phyloP scores from a whole-genome alignment of 2,113 vertebrate species.

The Oxyura jamaicensis region DNA sequence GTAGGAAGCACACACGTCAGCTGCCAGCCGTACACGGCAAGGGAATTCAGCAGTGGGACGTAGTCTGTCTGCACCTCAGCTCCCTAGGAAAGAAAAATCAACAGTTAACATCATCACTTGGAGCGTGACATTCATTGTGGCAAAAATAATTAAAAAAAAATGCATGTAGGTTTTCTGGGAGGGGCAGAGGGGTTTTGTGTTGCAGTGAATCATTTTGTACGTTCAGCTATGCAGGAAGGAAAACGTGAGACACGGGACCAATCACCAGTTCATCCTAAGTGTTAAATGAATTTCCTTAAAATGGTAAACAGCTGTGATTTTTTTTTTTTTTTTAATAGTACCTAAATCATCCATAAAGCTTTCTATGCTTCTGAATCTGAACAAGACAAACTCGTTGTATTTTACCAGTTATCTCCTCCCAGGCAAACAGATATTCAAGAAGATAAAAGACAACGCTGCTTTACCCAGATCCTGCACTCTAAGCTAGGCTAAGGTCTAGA shows the following conservation, averaged over 20 bases:
- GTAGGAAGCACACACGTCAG: conserved; percentile 96
- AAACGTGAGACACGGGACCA: neutral
- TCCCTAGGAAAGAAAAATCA: conserved; percentile 80
- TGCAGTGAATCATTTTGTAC: neutral
- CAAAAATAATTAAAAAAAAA: neutral
- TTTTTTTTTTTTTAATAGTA: neutral
- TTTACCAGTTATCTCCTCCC: neutral
- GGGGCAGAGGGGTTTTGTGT: neutral
- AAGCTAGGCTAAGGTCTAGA: no score
- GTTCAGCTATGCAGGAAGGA: neutral
- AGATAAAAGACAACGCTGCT: neutral
- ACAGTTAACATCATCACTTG: conserved; percentile 3
- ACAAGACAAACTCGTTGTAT: neutral
- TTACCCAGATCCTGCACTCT: neutral
- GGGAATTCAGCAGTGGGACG: conserved; percentile 91
- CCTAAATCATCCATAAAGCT: neutral
- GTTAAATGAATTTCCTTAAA: neutral
- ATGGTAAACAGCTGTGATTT: neutral
- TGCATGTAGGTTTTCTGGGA: neutral
- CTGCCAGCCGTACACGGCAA: conserved; percentile 93
- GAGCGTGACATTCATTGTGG: neutral
- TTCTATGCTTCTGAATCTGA: neutral
- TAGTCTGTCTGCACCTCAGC: conserved; percentile 94
- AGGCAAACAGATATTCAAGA: neutral
- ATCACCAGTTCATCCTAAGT: neutral